Evolutionary conservation across 2,113 vertebrate species (phyloP), one percentile per base, ranked within the genome.

Genomic region (Neolamprologus falcicula): DNA sequence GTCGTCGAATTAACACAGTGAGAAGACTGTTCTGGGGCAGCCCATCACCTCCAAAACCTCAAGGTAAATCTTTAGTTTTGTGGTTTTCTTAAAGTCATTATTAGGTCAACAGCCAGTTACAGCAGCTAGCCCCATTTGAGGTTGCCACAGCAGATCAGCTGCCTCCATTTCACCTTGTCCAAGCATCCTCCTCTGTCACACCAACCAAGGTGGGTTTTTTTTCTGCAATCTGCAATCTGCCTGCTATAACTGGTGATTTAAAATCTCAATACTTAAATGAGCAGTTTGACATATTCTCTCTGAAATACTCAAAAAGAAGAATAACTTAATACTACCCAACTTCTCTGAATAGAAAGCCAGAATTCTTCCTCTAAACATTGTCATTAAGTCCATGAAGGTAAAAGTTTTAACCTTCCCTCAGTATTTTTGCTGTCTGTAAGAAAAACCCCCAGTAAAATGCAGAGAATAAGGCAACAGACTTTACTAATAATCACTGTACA

Each of bases 1-100:
- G 96, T 7, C 94, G 96, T 24, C 90, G 95, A 19, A 95, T 96
- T 61, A 96, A 93, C 68, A 95, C 95, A 1, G 90, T 97, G 92
- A 95, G 90, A 83, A 95, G 92, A 71, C 95, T 97, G 12, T 96
- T 97, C 92, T 96, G 95, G 96, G 96, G 96, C 16, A 90, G 84
- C 31, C 89, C 95, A 5, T 95, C 95, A 1, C 90, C 96, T 68
- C 88, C 95, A 28, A 97, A 96, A 89, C 92, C 68, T 63, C 91
- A 88, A 94, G 96, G 95, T 96, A 84, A 33, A 28, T 47, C 8
- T 24, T 5, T 13, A 40, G 4, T 26, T 42, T 55, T 78, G 42
- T 63, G 19, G 63, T 68, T 40, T 26, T 52, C 28, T 3, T 31
- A 5, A n/a, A 14, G 7, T 68, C 33, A 16, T 73, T 24, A 73